Evolutionary conservation across 1,140 invertebrate species (phyloP), one percentile per base, ranked within the genome.

Genomic region (Drosophila pruinosa): DNA sequence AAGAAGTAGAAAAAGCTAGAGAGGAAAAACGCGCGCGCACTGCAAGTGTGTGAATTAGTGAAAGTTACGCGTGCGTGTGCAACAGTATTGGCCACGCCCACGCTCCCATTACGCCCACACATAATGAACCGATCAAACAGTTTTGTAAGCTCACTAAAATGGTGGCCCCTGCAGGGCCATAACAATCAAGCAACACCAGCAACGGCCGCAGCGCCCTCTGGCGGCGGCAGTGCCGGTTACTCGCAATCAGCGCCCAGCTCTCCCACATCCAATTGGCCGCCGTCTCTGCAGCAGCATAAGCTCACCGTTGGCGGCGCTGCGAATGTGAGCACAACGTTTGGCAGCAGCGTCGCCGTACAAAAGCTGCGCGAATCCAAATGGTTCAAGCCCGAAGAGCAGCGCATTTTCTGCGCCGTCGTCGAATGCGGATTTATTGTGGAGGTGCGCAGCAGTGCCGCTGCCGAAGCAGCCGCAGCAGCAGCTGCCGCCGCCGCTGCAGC

Each of bases 381-480:
- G 94, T 94, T 95, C 78, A 92, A 92, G 63, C 92, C 93, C 67
- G 93, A 94, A 75, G 94, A 95, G 91, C 92, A 93, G 79, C 93
- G 93, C 59, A 93, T 95, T 72, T 92, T 95, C 68, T 94, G 93
- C 86, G 94, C 94, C 48, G 94, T 95, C 39, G 92, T 94, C 73
- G 94, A 95, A 88, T 92, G 93, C n/a, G 94, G 94, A 34, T 94
- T 95, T 89, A 93, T 95, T 50, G 92, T 95, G 41, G 94, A 95
- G 78, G 92, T 93, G 65, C 92, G 93, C 75, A 92, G 92, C 92
- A 79, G 69, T 14, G 78, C 86, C 21, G 72, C 75, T 10, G 78
- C 81, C 19, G 52, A 78, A 38, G 75, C 85, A 0, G 79, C 85
- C 2, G 75, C 72, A 1, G 79, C 69, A 6, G 73, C 64, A 19